Base-by-base conservation (phyloP, 2,888 invertebrate genomes). In the Agapetus fuscipes region DNA sequence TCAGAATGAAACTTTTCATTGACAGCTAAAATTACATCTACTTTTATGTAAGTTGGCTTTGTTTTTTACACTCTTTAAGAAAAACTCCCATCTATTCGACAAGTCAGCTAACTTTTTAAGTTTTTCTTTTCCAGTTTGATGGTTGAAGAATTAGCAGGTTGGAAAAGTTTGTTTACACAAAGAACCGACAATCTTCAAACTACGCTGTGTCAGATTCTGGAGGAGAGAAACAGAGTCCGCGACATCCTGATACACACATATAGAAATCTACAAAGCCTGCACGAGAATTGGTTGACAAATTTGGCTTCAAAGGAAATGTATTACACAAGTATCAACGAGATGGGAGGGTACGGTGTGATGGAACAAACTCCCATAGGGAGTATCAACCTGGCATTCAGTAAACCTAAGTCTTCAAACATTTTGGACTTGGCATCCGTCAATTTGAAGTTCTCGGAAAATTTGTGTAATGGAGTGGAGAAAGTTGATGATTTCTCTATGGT, bases 111-210 rank as follows among this genome's bases (percentile, higher is more conserved):
- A n/a, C n/a, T n/a, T n/a, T n/a, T n/a, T n/a, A n/a, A n/a, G n/a
- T n/a, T n/a, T n/a, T n/a, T n/a, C n/a, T n/a, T n/a, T 67, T 69
- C 27, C 55, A 91, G 93, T 59, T 75, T 93, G 40, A 87, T 94
- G 83, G 84, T 91, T 2, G 93, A 94, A 63, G 93, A 94, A 63
- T 61, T 93, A 49, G 90, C 90, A 1, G 74, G 80, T 50, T 88
- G 88, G 77, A 90, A 91, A 59, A 84, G 84, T 32, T 74, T 80
- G 37, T 66, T 91, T 15, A 77, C 76, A 11, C 80, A 81, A 49
- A 74, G 81, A 57, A 74, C 78, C 34, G 74, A 75, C 17, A 80
- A 80, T 49, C 62, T 83, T 37, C 79, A 84, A 56, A 78, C 78
- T 56, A 72, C 76, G 24, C 66, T 84, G 45, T 79, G 78, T 57